These are phyloP conservation scores for Cheumatopsyche charites DNA, from an alignment of 1,140 invertebrate genomes.

Conservation along the genomic window DNA sequence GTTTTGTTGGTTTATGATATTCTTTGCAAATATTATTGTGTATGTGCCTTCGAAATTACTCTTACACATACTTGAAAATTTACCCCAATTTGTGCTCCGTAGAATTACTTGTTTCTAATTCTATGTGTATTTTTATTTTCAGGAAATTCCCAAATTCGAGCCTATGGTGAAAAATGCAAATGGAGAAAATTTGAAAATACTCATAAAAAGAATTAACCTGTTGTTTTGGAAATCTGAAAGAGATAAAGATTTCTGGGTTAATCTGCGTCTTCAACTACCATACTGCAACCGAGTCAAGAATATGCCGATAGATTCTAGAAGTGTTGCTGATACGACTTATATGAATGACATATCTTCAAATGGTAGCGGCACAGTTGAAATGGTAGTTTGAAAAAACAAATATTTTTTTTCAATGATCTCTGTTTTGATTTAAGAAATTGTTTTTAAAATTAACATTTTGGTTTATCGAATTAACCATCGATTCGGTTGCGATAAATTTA, in stretches of 20 bases:
- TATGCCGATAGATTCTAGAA: not conserved
- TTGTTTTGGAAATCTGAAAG: constrained; percentile 57
- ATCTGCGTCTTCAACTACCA: constrained; percentile 2
- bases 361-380: too few species aligned
- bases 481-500: not conserved
- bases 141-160: constrained; percentile 59
- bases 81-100: too few species aligned
- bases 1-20: too few species aligned
- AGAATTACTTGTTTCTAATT: too few species aligned
- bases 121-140: constrained; percentile 33
- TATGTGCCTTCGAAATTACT: too few species aligned
- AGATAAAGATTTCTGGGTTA: constrained; percentile 47
- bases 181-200: constrained; percentile 53
- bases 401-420: not conserved
- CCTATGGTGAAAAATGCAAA: constrained; percentile 54
- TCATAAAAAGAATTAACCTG: constrained; percentile 54
- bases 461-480: not conserved
- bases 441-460: not conserved
- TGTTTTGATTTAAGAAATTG: not conserved
- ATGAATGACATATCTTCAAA: constrained; percentile 1
- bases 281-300: not conserved
- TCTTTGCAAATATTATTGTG: too few species aligned
- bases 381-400: constrained; percentile 14
- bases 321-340: not conserved
- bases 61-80: too few species aligned